phyloP scores from a whole-genome alignment of 2,888 invertebrate genomes.

The Leptogaster cylindrica region DNA sequence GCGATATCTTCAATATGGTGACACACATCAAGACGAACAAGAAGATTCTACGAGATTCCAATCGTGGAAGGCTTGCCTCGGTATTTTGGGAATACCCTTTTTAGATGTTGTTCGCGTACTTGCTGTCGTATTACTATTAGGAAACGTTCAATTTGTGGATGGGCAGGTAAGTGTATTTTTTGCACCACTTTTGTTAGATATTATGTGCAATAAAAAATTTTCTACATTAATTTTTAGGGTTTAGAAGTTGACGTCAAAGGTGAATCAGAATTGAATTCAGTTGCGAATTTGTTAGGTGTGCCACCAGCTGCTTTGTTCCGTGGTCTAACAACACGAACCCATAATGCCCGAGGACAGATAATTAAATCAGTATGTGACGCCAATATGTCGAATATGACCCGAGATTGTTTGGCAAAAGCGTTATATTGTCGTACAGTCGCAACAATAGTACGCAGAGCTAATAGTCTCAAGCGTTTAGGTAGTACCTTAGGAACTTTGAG shows the following conservation, averaged over 20 bases:
- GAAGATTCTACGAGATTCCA: conserved; percentile 81
- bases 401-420: conserved; percentile 89
- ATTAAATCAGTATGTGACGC: conserved; percentile 83
- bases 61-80: conserved; percentile 90
- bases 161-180: conserved; percentile 65
- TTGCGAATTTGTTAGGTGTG: conserved; percentile 79
- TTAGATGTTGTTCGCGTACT: conserved; percentile 90
- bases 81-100: conserved; percentile 91
- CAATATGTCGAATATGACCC: conserved; percentile 86
- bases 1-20: conserved; percentile 79
- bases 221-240: conserved; percentile 58
- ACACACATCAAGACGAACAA: conserved; percentile 73
- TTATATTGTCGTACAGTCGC: conserved; percentile 93
- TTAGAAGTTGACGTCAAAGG: conserved; percentile 80
- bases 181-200: conserved; percentile 8
- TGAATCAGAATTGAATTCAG: conserved; percentile 83
- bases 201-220: conserved; percentile 2
- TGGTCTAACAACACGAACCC: conserved; percentile 82
- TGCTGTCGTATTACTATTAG: conserved; percentile 87
- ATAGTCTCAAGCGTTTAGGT: conserved; percentile 83
- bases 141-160: conserved; percentile 89
- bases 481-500: conserved; percentile 85
- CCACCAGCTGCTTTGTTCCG: conserved; percentile 64
- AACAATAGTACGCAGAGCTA: conserved; percentile 90
- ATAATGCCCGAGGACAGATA: conserved; percentile 77